Evolutionary conservation across 1,140 invertebrate species (phyloP).

Genomic region (Drosophila nebulosa): DNA sequence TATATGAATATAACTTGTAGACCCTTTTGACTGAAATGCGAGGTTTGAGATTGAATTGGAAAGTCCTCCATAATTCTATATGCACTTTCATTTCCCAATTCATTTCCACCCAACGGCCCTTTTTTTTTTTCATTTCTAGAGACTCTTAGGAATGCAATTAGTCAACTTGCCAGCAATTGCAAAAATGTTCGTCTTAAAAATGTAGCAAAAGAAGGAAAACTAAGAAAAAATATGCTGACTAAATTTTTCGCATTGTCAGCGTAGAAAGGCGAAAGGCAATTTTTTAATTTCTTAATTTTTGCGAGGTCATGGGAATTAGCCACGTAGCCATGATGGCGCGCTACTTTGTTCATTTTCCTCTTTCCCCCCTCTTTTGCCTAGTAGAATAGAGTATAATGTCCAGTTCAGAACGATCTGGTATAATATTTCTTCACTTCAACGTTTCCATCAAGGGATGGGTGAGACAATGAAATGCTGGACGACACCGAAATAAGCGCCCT

Average conservation of each 20-base stretch:
- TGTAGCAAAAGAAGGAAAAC: constrained; percentile 23
- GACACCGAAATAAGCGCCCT: constrained; percentile 23
- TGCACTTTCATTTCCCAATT: background rate
- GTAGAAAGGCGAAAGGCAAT: constrained; percentile 57
- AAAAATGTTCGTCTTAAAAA: constrained; percentile 37
- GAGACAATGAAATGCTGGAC: constrained; percentile 48
- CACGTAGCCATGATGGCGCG: constrained; percentile 54
- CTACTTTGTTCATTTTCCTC: constrained; percentile 16
- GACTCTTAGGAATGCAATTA: constrained; percentile 60
- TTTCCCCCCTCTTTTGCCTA: background rate
- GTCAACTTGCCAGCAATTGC: constrained; percentile 62
- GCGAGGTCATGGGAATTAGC: constrained; percentile 76
- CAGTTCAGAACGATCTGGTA: constrained; percentile 8
- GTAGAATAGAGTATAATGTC: background rate
- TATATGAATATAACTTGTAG: no score
- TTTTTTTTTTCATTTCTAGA: background rate
- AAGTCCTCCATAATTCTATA: background rate
- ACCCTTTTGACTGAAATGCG: no score
- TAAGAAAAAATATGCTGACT: constrained; percentile 12
- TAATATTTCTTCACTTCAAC: constrained; percentile 13
- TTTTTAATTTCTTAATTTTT: constrained; percentile 80
- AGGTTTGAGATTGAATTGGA: background rate
- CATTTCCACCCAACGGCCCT: background rate
- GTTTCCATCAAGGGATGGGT: constrained; percentile 15
- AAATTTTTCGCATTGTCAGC: constrained; percentile 71